Base-by-base conservation (phyloP, 1,140 invertebrate species). In the Protaetia brevitarsis region DNA sequence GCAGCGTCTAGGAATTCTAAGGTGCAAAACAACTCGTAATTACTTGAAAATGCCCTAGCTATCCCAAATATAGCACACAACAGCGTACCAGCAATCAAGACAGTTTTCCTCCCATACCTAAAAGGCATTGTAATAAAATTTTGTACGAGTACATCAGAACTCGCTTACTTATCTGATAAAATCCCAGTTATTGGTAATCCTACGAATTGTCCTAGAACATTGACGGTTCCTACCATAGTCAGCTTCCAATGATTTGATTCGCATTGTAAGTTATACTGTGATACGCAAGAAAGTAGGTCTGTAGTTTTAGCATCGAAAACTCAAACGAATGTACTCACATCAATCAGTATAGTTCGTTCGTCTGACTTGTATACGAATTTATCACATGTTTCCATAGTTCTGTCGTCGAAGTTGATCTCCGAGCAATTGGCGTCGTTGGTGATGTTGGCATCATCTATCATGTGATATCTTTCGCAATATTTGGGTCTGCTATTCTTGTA, bases 171-270 rank as follows among this genome's bases (percentile, higher is more conserved):
- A 76, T 90, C 88, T 3, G 88, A 89, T 7, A 90, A 77, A 67
- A 86, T 82, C 59, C 88, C 88, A 11, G 86, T 80, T 41, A 90
- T 82, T 10, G 87, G 85, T 68, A 91, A 78, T 4, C 88, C 87
- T 8, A 89, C 77, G 68, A 91, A 85, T 77, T 88, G 87, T 28
- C 88, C 89, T 36, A 88, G 74, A 73, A 87, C 89, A 74, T 89
- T 89, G 7, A 89, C 79, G 2, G 88, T 90, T 34, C 89, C 89
- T 19, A 90, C 85, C 66, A 90, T 73, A 0, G 88, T 85, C 34
- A 89, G 76, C 77, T 88, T 89, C 88, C 88, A 91, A 71, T 85
- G 81, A 73, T 88, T 84, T 6, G 82, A 74, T 8, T 80, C 72
- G 68, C 86, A 87, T 13, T 82, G 82, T 2, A 87, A 78, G 56